These are phyloP conservation scores for Oncopeltus fasciatus DNA, from an alignment of 1,140 invertebrate genomes.

Conservation along the genomic window DNA sequence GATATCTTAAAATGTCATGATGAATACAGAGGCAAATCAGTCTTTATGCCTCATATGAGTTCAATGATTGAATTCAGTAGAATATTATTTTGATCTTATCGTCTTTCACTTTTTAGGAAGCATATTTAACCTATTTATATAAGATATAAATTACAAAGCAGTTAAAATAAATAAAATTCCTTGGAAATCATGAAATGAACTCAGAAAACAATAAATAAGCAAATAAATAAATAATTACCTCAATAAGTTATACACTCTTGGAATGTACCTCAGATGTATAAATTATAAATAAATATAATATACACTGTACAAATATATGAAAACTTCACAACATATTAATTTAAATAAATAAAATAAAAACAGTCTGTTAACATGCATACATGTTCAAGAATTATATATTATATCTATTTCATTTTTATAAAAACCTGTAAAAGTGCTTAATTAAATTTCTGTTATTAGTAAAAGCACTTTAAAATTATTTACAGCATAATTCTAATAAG, in stretches of 20 bases:
- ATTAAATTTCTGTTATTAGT: no score
- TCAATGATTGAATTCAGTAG: background rate
- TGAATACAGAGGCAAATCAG: no score
- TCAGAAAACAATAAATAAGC: background rate
- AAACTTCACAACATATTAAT: background rate
- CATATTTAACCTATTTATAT: background rate
- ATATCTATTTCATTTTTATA: no score
- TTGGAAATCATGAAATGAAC: background rate
- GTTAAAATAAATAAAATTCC: background rate
- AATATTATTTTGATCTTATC: background rate
- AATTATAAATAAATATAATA: background rate
- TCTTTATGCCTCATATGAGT: no score
- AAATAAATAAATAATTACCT: background rate
- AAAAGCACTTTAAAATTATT: no score
- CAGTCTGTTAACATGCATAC: no score
- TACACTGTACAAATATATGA: background rate
- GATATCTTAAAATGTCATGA: no score
- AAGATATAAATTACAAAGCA: background rate
- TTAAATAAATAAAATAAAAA: no score
- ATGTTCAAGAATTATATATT: no score
- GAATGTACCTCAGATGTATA: no score
- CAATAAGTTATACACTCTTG: slow-evolving; percentile 7
- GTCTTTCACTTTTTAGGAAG: background rate
- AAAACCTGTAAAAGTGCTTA: no score
- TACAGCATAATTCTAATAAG: no score